Base-by-base conservation (phyloP, 1,140 invertebrate species). In the Cataglyphis hispanica region DNA sequence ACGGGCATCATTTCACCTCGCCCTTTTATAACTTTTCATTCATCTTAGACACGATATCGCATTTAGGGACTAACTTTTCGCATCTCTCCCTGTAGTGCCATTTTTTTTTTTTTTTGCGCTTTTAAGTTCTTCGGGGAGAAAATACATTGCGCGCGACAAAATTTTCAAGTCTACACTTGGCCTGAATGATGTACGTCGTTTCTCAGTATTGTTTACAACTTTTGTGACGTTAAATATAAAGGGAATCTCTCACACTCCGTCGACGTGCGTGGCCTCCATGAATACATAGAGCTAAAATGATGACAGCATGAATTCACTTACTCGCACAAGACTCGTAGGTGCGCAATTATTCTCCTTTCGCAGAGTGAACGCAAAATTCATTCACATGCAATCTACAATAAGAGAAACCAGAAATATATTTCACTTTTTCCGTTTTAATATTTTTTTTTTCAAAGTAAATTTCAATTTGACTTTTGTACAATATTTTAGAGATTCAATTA, bases 131-230 rank as follows among this genome's bases (percentile, higher is more conserved):
- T 4, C 4, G 5, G 67, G 13, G 37, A 43, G 11, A 43, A 13
- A 11, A 81, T 40, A 81, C 34, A 16, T 81, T 11, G 5, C 3
- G 13, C 11, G 13, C 25, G 43, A 83, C 37, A n/a, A 74, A 61
- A 83, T 81, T 60, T 60, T 81, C 53, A 72, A 72, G 34, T 81
- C 11, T 19, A 58, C 37, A 31, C 66, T 60, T 40, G 66, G 19
- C 43, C 37, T 83, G 67, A 83, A 83, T 83, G 56, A 83, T 70
- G 50, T 46, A 31, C 25, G 25, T 61, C 50, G 50, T 72, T 83
- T 60, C 22, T 19, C 27, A 46, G 37, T 80, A 58, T 69, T 69
- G 53, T 83, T 61, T 74, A 60, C 63, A 22, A 37, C 63, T 40
- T 4, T 43, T 60, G 25, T 72, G 25, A 46, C 40, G 2, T 31